A percentile compares a stretch with the other conserved stretches of the same genome.
These are phyloP conservation scores for Nymphicus hollandicus DNA, from an alignment of 2,113 vertebrate species.

Conservation along the genomic window DNA sequence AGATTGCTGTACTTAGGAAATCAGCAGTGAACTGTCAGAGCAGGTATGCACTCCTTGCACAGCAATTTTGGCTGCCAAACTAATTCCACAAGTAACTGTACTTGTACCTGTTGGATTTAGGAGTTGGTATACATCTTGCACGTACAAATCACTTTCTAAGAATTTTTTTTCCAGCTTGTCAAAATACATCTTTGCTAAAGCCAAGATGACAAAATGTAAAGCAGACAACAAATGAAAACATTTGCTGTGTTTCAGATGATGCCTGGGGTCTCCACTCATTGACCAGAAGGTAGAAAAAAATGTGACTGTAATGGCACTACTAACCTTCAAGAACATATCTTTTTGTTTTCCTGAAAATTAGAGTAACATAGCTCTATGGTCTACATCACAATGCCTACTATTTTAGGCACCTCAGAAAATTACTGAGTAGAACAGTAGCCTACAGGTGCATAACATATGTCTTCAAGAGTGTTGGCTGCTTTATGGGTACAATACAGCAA, in stretches of 20 bases:
- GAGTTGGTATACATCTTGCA: rapidly evolving
- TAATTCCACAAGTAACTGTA: background rate
- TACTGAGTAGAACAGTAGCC: background rate
- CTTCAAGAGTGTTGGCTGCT: background rate
- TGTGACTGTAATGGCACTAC: background rate
- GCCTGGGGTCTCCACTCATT: background rate
- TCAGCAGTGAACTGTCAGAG: background rate
- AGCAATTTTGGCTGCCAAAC: background rate
- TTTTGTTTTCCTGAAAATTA: background rate
- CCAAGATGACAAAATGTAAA: background rate
- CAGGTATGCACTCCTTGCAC: background rate
- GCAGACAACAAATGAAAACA: background rate
- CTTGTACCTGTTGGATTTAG: background rate
- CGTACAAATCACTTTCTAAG: background rate
- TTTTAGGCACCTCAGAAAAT: background rate
- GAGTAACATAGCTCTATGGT: background rate
- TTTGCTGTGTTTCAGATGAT: background rate
- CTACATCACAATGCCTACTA: rapidly evolving
- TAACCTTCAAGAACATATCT: background rate
- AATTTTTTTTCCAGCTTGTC: background rate
- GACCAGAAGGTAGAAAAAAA: background rate
- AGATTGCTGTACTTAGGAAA: background rate
- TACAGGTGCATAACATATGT: background rate
- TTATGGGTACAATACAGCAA: background rate
- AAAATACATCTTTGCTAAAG: background rate